Base-by-base conservation (phyloP, 2,797 vertebrate species). In the Cyprinodon diabolis region DNA sequence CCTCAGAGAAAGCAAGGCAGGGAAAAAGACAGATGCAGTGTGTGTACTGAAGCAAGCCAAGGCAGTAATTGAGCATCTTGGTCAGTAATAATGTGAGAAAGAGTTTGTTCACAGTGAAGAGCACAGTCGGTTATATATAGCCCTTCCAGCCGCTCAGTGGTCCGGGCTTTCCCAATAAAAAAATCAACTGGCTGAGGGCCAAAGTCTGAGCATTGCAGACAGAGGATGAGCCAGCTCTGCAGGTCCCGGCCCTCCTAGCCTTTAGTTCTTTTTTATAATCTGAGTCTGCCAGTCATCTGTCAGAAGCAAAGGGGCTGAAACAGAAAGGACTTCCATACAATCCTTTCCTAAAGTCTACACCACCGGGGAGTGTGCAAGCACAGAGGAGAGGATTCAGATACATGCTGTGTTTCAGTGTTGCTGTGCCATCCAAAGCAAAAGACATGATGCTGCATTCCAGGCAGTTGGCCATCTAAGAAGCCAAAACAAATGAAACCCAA, bases 101-200 rank as follows among this genome's bases (percentile, higher is more conserved):
- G 83, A 87, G 84, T 94, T 92, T 89, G 86, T 91, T 43, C 86
- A 89, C 90, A 84, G 76, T 88, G 85, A 89, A 86, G 89, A 89
- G 84, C 83, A 90, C 84, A 86, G 84, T 66, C 73, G 66, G 90
- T 88, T 94, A 91, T 93, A 92, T 93, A 90, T 91, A 93, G 92
- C 84, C 74, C 88, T 85, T 86, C 74, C 81, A 90, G 84, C 81
- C 86, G 86, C 84, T 90, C 83, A 82, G 83, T 86, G 86, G 85
- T 91, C 75, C 70, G 91, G 93, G 91, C 90, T 92, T 93, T 92
- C 91, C 92, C 88, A 90, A 77, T 88, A 86, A 92, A 94, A 90
- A 93, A 90, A 93, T 84, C 84, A 86, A 82, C 88, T 92, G 89
- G 92, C 81, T 19, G 15, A 69, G 66, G 83, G 84, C 92, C 93